phyloP scores from a whole-genome alignment of 2,888 invertebrate species.

The Mechanitis mazaeus region DNA sequence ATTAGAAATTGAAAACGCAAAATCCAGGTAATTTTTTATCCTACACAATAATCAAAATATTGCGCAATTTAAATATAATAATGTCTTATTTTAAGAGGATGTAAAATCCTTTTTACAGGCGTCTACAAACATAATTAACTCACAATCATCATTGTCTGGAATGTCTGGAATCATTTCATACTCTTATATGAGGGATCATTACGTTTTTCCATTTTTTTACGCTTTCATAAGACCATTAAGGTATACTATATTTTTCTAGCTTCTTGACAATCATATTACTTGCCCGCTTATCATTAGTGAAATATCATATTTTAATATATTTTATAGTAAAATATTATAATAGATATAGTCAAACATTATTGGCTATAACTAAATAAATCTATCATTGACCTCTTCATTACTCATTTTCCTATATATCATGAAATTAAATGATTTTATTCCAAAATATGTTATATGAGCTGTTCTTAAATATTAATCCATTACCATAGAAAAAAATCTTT shows the following conservation, averaged over 20 bases:
- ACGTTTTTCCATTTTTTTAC: slow-evolving; percentile 51
- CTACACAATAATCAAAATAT: slow-evolving; percentile 32
- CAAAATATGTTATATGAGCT: no score
- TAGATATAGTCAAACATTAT: no score
- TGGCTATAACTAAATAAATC: no score
- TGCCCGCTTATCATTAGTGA: no score
- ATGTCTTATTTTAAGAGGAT: slow-evolving; percentile 14
- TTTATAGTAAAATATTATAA: no score
- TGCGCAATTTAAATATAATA: slow-evolving; percentile 47
- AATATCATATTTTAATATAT: no score
- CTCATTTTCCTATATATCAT: no score
- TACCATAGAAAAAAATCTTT: no score
- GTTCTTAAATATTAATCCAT: no score
- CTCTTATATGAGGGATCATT: slow-evolving; percentile 49
- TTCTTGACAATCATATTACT: no score
- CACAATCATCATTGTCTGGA: slow-evolving; percentile 41
- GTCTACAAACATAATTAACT: slow-evolving; percentile 16
- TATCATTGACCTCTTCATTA: no score
- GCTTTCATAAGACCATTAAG: background rate
- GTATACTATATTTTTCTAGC: background rate
- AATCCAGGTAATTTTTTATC: slow-evolving; percentile 51
- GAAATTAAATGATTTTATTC: no score
- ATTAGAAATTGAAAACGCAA: slow-evolving; percentile 51
- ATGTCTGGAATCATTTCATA: slow-evolving; percentile 49
- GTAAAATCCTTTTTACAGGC: slow-evolving; percentile 28